Evolutionary conservation across 1,140 invertebrate genomes (phyloP).

Genomic region (Drosophila orena): DNA sequence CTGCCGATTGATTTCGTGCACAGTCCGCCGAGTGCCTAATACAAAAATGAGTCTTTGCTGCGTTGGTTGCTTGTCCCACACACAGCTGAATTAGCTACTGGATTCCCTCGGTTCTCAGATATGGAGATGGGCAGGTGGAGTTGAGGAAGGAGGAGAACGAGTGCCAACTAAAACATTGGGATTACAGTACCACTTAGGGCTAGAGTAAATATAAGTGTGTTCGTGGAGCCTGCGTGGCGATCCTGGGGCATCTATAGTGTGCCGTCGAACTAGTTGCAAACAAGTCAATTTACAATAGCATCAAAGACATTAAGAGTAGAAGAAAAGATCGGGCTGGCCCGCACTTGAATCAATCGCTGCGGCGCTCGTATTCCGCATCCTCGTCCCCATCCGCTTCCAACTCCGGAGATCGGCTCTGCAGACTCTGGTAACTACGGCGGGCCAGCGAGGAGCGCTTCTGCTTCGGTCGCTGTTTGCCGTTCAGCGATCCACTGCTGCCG

Average conservation of each 20-base stretch:
- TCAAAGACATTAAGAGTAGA: slow-evolving; percentile 27
- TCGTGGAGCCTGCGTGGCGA: slow-evolving; percentile 10
- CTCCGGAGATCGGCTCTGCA: slow-evolving; percentile 21
- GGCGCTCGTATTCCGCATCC: slow-evolving; percentile 26
- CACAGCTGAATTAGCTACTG: slow-evolving; percentile 39
- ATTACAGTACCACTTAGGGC: slow-evolving; percentile 41
- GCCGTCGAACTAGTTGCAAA: slow-evolving; percentile 34
- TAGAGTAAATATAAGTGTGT: slow-evolving; percentile 22
- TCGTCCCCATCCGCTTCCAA: slow-evolving; percentile 23
- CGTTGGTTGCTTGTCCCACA: slow-evolving; percentile 18
- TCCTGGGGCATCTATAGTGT: slow-evolving; percentile 24
- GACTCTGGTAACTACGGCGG: slow-evolving; percentile 33
- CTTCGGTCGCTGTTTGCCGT: slow-evolving; percentile 32
- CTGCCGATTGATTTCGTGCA: slow-evolving; percentile 1
- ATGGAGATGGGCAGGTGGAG: slow-evolving; percentile 6
- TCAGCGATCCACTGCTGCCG: slow-evolving; percentile 28
- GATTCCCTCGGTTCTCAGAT: slow-evolving; percentile 9
- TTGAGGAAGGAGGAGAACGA: slow-evolving; percentile 12
- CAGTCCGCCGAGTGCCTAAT: slow-evolving; percentile 25
- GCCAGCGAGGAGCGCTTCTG: slow-evolving; percentile 28
- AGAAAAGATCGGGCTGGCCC: slow-evolving; percentile 11
- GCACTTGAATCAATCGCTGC: slow-evolving; percentile 36
- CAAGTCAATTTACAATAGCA: slow-evolving; percentile 66
- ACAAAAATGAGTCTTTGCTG: slow-evolving; percentile 53
- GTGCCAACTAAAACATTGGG: slow-evolving; percentile 46